phyloP scores from a whole-genome alignment of 2,113 vertebrate genomes.

The Tylochromis polylepis region DNA sequence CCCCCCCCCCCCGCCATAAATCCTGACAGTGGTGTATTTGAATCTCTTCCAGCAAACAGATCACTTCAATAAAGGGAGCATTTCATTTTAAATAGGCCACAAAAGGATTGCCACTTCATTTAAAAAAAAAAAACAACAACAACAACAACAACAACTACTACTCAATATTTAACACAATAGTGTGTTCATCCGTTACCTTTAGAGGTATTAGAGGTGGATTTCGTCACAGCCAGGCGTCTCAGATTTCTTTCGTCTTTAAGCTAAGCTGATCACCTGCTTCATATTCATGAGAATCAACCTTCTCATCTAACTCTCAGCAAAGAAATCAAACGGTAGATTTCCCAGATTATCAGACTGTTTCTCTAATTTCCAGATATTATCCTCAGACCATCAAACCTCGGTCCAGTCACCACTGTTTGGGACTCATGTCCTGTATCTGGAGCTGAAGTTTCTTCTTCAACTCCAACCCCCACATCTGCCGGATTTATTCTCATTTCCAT shows the following conservation, averaged over 20 bases:
- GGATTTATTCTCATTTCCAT: background rate
- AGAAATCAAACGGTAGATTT: background rate
- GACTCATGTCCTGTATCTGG: fast-evolving
- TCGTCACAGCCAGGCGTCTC: background rate
- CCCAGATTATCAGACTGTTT: background rate
- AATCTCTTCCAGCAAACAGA: background rate
- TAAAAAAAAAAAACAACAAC: too few species aligned
- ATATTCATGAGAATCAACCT: background rate
- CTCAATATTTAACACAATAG: background rate
- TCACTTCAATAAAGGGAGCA: fast-evolving
- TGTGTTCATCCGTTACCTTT: background rate
- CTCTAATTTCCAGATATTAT: background rate
- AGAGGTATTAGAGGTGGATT: background rate
- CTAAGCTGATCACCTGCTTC: background rate
- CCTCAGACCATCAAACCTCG: background rate
- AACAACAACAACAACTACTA: too few species aligned
- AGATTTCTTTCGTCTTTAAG: background rate
- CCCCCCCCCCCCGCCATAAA: fast-evolving
- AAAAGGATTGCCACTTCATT: background rate
- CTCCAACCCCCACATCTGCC: background rate
- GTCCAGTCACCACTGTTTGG: background rate
- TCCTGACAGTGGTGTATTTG: background rate
- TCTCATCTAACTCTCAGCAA: background rate
- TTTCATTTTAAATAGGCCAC: background rate
- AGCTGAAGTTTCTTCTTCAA: background rate